Percentiles rank a stretch among this genome's conserved stretches.
phyloP scores from a whole-genome alignment of 2,888 invertebrate species.

The Agriopis marginaria region DNA sequence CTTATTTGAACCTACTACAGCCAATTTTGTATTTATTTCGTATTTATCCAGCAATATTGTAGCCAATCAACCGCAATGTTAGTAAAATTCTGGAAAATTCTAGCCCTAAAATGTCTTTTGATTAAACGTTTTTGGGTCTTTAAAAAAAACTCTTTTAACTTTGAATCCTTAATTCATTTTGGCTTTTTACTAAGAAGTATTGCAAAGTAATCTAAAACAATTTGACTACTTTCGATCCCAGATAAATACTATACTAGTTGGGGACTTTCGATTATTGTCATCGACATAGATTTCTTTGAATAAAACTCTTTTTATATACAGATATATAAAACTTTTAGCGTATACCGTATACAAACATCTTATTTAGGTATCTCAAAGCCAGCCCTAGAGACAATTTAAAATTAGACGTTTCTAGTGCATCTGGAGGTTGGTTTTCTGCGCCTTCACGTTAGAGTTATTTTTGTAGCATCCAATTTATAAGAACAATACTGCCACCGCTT shows the following conservation, averaged over 20 bases:
- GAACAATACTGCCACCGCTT: slow-evolving; percentile 7
- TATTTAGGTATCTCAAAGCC: too few species aligned
- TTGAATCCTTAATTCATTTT: slow-evolving; percentile 4
- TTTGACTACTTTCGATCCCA: not conserved
- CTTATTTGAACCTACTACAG: slow-evolving; percentile 11
- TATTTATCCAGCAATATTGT: too few species aligned
- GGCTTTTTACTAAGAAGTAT: not conserved
- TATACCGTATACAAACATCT: too few species aligned
- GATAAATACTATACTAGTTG: too few species aligned
- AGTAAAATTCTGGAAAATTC: slow-evolving; percentile 5
- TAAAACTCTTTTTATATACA: not conserved
- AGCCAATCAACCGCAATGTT: slow-evolving; percentile 7
- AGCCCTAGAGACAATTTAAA: too few species aligned
- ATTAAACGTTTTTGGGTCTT: slow-evolving; percentile 21
- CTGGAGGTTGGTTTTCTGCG: slow-evolving; percentile 9
- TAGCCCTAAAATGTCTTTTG: slow-evolving; percentile 15
- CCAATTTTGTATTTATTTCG: slow-evolving; percentile 21
- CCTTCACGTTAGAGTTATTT: slow-evolving; percentile 24
- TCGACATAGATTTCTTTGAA: not conserved
- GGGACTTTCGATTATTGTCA: not conserved
- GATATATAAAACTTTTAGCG: not conserved
- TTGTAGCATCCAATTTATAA: slow-evolving; percentile 33
- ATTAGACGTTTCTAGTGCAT: not conserved
- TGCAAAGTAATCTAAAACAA: not conserved
- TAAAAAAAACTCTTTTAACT: slow-evolving; percentile 9